phyloP scores from a whole-genome alignment of 2,113 vertebrate species.

The Alligator mississippiensis region DNA sequence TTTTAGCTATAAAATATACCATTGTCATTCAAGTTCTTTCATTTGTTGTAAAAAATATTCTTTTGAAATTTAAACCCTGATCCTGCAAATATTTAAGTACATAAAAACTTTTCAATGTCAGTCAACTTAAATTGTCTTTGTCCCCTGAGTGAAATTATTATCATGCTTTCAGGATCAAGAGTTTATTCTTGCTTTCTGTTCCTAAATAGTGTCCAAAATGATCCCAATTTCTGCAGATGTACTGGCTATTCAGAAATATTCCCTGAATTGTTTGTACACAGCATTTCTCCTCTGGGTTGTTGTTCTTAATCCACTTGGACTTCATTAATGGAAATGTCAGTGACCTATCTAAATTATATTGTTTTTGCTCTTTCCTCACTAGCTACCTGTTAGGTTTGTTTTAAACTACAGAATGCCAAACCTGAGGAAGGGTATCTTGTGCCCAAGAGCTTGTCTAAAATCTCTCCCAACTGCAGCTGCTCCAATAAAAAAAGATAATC shows the following conservation, averaged over 20 bases:
- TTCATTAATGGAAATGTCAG: background rate
- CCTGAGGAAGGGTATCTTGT: too few species aligned
- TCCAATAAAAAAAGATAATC: too few species aligned
- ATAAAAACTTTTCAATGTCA: background rate
- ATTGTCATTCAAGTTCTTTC: background rate
- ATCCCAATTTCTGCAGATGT: background rate
- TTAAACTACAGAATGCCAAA: background rate
- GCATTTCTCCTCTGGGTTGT: background rate
- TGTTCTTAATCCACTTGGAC: background rate
- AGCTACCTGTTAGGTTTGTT: background rate
- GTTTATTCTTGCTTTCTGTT: background rate
- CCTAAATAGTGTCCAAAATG: background rate
- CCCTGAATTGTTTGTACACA: background rate
- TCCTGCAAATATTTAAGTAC: background rate
- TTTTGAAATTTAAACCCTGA: constrained; percentile 41
- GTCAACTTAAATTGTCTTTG: background rate
- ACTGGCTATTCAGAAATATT: background rate
- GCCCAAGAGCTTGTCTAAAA: background rate
- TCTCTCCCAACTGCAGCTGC: too few species aligned
- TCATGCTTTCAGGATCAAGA: background rate
- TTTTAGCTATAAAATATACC: background rate
- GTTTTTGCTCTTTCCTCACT: background rate
- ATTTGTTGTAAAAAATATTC: constrained; percentile 2
- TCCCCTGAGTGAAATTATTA: background rate
- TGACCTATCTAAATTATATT: background rate